These are phyloP conservation scores for Osmerus eperlanus DNA, from an alignment of 2,113 vertebrate species.

Conservation along the genomic window DNA sequence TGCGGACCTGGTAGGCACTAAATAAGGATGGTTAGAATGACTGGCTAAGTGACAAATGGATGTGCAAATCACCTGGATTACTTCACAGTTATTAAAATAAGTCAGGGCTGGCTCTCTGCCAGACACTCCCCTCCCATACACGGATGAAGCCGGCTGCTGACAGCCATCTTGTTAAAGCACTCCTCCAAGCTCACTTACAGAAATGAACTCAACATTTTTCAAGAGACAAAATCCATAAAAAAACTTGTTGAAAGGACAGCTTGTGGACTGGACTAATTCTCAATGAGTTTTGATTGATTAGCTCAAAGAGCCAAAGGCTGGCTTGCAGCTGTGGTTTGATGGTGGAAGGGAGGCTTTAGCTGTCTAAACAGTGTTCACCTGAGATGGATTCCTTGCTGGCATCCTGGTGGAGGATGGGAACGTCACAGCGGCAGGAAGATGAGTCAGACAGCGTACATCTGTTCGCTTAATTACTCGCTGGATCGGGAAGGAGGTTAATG, in stretches of 20 bases:
- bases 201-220: conserved; percentile 30
- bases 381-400: conserved; percentile 45
- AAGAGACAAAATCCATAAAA: conserved; percentile 51
- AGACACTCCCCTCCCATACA: conserved; percentile 27
- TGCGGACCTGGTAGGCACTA: conserved; percentile 59
- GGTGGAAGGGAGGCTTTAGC: conserved; percentile 49
- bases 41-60: conserved; percentile 63
- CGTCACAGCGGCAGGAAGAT: conserved; percentile 38
- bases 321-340: conserved; percentile 62
- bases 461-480: conserved; percentile 69
- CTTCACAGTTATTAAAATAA: conserved; percentile 52
- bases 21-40: conserved; percentile 66
- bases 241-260: conserved; percentile 39
- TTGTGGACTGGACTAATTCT: conserved; percentile 35
- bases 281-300: conserved; percentile 60
- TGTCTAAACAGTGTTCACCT: conserved; percentile 57
- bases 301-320: conserved; percentile 54
- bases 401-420: conserved; percentile 22
- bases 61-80: conserved; percentile 64
- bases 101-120: conserved; percentile 50
- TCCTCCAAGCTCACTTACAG: conserved; percentile 35
- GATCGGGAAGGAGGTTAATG: conserved; percentile 69
- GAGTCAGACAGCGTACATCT: conserved; percentile 70
- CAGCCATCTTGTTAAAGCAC: conserved; percentile 37
- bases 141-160: conserved; percentile 38